phyloP scores from a whole-genome alignment of 2,888 invertebrate species.

The Parasteatoda lunata region DNA sequence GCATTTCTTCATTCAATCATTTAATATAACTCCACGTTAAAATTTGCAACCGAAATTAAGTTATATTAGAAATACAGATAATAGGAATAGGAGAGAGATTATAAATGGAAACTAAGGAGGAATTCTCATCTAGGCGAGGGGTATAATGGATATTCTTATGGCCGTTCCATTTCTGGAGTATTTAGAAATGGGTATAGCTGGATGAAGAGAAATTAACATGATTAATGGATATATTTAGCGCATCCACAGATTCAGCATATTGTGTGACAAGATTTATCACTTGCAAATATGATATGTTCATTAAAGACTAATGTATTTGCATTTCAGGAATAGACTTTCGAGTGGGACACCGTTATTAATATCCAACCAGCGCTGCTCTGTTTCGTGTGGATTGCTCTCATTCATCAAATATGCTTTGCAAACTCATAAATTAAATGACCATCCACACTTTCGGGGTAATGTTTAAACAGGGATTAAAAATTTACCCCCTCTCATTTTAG shows the following conservation, averaged over 20 bases:
- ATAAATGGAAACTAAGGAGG: too few species aligned
- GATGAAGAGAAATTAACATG: background rate
- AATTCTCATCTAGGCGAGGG: too few species aligned
- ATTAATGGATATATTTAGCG: background rate
- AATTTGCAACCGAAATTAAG: too few species aligned
- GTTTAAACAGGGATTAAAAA: too few species aligned
- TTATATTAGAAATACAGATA: too few species aligned
- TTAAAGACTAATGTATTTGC: slow-evolving; percentile 3
- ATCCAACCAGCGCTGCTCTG: background rate
- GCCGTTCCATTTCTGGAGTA: too few species aligned
- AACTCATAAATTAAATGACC: background rate
- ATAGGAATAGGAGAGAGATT: too few species aligned
- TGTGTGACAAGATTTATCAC: slow-evolving; percentile 5
- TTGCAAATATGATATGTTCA: slow-evolving; percentile 5
- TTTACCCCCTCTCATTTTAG: too few species aligned
- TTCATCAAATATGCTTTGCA: background rate
- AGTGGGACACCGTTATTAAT: background rate
- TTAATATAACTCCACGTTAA: too few species aligned
- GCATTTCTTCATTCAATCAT: too few species aligned
- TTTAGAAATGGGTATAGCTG: background rate
- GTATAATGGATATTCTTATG: too few species aligned
- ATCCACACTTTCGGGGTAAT: background rate
- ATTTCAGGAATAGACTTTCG: slow-evolving; percentile 2
- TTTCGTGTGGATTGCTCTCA: too few species aligned
- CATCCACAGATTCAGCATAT: background rate